Evolutionary conservation across 2,797 vertebrate species (phyloP).

Genomic region (Pampus argenteus): DNA sequence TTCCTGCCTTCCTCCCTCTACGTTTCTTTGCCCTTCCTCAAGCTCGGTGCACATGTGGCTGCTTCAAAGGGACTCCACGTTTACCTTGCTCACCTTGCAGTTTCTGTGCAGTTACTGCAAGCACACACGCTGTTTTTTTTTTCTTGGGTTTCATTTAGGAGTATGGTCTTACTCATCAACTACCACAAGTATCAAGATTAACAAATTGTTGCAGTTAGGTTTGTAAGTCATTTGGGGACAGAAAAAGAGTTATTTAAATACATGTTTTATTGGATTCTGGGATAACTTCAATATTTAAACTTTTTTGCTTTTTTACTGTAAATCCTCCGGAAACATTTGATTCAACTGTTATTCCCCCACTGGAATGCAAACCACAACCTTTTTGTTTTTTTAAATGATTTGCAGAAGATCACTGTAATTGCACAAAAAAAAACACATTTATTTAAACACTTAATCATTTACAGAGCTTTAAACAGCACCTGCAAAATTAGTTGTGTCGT

Average conservation of each 20-base stretch:
- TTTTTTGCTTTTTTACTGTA: background rate
- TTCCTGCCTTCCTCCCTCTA: conserved; percentile 64
- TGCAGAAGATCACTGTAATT: background rate
- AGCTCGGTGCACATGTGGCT: conserved; percentile 45
- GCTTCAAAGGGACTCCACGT: conserved; percentile 53
- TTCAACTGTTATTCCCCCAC: background rate
- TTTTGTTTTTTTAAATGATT: background rate
- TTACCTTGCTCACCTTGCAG: conserved; percentile 68
- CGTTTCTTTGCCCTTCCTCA: background rate
- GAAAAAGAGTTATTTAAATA: background rate
- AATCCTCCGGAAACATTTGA: background rate
- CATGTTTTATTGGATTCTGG: background rate
- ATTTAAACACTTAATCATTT: conserved; percentile 1
- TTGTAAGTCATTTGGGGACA: background rate
- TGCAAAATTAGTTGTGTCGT: background rate
- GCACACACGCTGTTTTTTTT: conserved; percentile 16
- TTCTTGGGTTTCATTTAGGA: conserved; percentile 51
- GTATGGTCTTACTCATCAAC: conserved; percentile 22
- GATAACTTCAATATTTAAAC: background rate
- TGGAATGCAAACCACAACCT: no score
- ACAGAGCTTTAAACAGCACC: background rate
- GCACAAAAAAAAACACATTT: background rate
- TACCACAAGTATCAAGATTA: background rate
- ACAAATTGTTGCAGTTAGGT: conserved; percentile 17
- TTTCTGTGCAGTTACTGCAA: conserved; percentile 54